Percentiles rank a stretch among this genome's conserved stretches.
These are phyloP conservation scores for Oscheius sp. DNA, from an alignment of 2,888 invertebrate species.

Conservation along the genomic window DNA sequence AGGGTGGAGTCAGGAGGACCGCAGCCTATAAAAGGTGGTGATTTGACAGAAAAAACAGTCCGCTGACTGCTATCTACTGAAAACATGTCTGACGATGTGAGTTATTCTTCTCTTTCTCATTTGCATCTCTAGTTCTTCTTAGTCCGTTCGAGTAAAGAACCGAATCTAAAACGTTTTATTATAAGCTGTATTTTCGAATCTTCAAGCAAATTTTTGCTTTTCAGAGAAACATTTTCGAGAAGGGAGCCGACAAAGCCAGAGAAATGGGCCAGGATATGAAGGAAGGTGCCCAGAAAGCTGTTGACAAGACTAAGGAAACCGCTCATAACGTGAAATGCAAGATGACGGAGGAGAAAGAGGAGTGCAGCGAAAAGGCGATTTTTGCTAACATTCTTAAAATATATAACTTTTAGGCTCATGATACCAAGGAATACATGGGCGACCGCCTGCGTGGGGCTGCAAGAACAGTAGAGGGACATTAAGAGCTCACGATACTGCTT, in stretches of 20 bases:
- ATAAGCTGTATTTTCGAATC: not conserved
- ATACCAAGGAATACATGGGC: not conserved
- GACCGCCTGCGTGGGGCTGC: not conserved
- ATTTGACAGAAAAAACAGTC: too few species aligned
- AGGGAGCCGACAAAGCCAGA: not conserved
- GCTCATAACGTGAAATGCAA: not conserved
- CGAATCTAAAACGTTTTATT: too few species aligned
- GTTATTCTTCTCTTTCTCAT: too few species aligned
- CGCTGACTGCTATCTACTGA: too few species aligned
- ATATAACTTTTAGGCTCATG: not conserved
- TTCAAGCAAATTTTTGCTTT: not conserved
- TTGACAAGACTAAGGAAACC: not conserved
- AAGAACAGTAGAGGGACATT: not conserved
- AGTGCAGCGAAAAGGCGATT: not conserved
- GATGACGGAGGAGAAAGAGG: not conserved
- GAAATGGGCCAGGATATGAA: not conserved
- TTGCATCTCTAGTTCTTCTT: too few species aligned
- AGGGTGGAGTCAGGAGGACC: too few species aligned
- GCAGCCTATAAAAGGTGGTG: too few species aligned
- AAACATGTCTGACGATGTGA: too few species aligned
- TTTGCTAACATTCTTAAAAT: not conserved
- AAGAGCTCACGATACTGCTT: too few species aligned
- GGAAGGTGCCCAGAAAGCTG: not conserved
- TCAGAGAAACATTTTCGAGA: not conserved
- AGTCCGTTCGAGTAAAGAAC: too few species aligned